Conservation (phyloP, 2,797 vertebrate genomes). For the Melanotaenia trifasciata region DNA sequence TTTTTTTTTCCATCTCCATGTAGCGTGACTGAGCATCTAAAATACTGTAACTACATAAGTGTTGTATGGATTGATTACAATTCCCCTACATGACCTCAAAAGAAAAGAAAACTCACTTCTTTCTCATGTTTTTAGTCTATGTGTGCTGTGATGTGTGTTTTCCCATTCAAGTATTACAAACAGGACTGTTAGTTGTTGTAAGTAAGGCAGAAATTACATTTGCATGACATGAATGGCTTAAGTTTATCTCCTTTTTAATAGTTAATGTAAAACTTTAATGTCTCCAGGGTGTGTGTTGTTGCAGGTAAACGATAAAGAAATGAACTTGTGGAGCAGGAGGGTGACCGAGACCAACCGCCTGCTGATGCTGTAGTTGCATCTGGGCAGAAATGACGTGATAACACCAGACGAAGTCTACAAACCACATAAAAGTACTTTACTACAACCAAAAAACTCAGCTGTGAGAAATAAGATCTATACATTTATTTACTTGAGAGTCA, state of each 20-base stretch:
- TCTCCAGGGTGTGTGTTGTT: slow-evolving; percentile 3
- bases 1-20: slow-evolving; percentile 39
- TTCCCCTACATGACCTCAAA: slow-evolving; percentile 23
- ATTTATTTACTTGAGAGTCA: slow-evolving; percentile 65
- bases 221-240: slow-evolving; percentile 51
- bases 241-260: slow-evolving; percentile 27
- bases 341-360: slow-evolving; percentile 2
- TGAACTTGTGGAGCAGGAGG: slow-evolving; percentile 59
- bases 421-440: slow-evolving; percentile 73
- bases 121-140: neutral
- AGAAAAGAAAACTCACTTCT: slow-evolving; percentile 2
- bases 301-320: slow-evolving; percentile 14
- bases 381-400: slow-evolving; percentile 80
- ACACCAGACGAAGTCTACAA: slow-evolving; percentile 80
- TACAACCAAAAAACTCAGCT: slow-evolving; percentile 76
- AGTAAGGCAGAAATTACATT: slow-evolving; percentile 77
- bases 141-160: neutral
- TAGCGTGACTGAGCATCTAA: slow-evolving; percentile 53
- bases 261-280: slow-evolving; percentile 7
- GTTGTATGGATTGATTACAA: slow-evolving; percentile 19
- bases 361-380: slow-evolving; percentile 51
- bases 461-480: slow-evolving; percentile 78
- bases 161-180: slow-evolving; percentile 54
- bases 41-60: slow-evolving; percentile 50
- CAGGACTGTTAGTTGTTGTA: slow-evolving; percentile 57